These are phyloP conservation scores for Saccostrea cuccullata DNA, from an alignment of 1,140 invertebrate species.

Conservation along the genomic window DNA sequence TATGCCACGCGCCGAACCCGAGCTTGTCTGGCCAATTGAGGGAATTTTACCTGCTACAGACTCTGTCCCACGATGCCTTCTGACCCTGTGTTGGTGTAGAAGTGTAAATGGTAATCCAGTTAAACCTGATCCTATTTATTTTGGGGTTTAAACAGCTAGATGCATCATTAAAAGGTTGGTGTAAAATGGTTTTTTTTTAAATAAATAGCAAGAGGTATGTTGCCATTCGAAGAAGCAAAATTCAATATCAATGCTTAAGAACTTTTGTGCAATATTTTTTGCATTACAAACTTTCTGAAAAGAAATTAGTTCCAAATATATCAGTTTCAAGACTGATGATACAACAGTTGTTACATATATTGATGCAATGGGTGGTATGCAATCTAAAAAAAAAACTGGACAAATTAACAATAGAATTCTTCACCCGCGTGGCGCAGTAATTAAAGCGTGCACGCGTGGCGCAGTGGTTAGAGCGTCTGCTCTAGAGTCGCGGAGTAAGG, in stretches of 20 bases:
- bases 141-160: conserved; percentile 24
- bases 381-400: conserved; percentile 42
- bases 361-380: conserved; percentile 49
- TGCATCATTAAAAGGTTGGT: conserved; percentile 30
- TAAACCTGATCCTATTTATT: not conserved
- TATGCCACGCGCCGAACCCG: no score
- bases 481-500: no score
- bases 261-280: conserved; percentile 47
- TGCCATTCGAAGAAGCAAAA: conserved; percentile 40
- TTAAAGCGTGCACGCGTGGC: no score
- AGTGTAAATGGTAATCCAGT: not conserved
- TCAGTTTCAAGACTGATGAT: conserved; percentile 50
- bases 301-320: not conserved
- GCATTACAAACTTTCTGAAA: conserved; percentile 35
- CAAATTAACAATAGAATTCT: conserved; percentile 41
- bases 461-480: no score
- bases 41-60: no score
- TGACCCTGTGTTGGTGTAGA: not conserved
- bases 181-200: not conserved
- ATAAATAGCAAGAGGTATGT: conserved; percentile 22
- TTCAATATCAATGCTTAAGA: conserved; percentile 58
- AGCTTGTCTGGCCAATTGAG: no score
- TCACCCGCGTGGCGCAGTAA: no score
- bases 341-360: conserved; percentile 51
- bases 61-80: no score